Conservation (phyloP, 1,140 invertebrate species). For the Panagrolaimus sp. region DNA sequence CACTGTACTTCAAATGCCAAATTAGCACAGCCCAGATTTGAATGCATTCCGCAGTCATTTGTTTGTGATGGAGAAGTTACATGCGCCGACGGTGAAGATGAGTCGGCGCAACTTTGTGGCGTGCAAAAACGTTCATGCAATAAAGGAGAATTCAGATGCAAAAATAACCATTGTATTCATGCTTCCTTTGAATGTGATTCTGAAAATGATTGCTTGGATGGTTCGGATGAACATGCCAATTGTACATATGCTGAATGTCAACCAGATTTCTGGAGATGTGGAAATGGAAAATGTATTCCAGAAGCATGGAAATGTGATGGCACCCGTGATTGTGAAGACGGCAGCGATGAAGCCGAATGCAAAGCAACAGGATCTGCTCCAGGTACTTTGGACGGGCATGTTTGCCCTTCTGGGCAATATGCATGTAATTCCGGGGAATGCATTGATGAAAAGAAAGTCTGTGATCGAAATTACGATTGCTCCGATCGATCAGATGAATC, state of each 20-base stretch:
- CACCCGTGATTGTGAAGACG: constrained; percentile 54
- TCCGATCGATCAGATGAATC: constrained; percentile 82
- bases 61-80: constrained; percentile 71
- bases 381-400: constrained; percentile 32
- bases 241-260: constrained; percentile 66
- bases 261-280: constrained; percentile 67
- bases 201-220: constrained; percentile 81
- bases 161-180: constrained; percentile 56
- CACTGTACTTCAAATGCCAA: constrained; percentile 66
- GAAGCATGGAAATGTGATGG: constrained; percentile 51
- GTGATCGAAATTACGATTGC: constrained; percentile 68
- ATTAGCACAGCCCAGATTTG: constrained; percentile 59
- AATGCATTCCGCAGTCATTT: constrained; percentile 70
- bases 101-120: constrained; percentile 52
- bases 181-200: constrained; percentile 63
- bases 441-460: constrained; percentile 66
- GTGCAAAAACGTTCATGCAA: constrained; percentile 60
- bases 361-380: background rate
- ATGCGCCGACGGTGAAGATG: constrained; percentile 61
- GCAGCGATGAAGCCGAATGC: constrained; percentile 41
- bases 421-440: constrained; percentile 71
- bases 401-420: constrained; percentile 61
- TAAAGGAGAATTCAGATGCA: constrained; percentile 57
- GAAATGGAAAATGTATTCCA: constrained; percentile 82
- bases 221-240: constrained; percentile 82